These are phyloP conservation scores for Nymphicus hollandicus DNA, from an alignment of 2,113 vertebrate species.

Conservation along the genomic window DNA sequence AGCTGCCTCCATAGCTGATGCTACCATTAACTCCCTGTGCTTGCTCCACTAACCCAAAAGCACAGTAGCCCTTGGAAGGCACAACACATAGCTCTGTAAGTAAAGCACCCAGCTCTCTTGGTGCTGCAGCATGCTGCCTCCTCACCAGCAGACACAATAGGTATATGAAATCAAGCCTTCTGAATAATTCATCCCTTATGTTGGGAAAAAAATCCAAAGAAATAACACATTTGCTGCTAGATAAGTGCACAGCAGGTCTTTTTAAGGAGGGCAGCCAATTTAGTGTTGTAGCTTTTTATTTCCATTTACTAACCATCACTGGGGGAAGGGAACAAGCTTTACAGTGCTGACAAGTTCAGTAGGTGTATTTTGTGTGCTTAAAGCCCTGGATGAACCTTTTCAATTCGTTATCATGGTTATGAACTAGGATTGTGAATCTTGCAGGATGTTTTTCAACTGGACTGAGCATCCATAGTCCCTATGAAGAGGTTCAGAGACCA, in stretches of 20 bases:
- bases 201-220: constrained; percentile 32
- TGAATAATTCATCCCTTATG: constrained; percentile 62
- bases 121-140: constrained; percentile 18
- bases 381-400: background rate
- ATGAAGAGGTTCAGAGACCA: background rate
- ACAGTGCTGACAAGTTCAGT: background rate
- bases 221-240: constrained; percentile 47
- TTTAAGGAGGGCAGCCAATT: constrained; percentile 30
- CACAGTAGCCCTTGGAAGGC: constrained; percentile 33
- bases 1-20: constrained; percentile 71
- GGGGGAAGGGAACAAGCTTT: background rate
- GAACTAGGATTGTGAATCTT: background rate
- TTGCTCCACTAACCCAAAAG: constrained; percentile 50
- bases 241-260: constrained; percentile 19
- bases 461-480: background rate
- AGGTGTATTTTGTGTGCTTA: background rate
- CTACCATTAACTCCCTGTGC: constrained; percentile 28
- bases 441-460: background rate
- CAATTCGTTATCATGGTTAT: background rate
- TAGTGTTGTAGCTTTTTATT: constrained; percentile 2
- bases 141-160: constrained; percentile 57
- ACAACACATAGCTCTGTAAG: background rate
- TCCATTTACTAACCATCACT: background rate
- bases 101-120: background rate
- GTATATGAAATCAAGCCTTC: constrained; percentile 52